These are phyloP conservation scores for Chymomyza procnemis DNA, from an alignment of 2,888 invertebrate species.

Conservation along the genomic window DNA sequence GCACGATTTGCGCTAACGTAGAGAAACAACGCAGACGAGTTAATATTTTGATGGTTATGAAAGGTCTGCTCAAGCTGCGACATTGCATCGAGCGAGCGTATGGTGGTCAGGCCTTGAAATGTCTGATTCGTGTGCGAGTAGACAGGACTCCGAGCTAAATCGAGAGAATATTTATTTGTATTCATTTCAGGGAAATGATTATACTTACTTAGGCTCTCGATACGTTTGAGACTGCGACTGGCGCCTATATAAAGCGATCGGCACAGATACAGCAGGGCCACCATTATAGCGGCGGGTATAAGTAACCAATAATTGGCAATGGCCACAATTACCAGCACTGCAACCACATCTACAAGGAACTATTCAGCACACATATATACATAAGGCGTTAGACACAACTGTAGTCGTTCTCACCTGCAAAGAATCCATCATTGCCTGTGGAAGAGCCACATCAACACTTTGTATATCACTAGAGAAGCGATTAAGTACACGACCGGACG, in stretches of 20 bases:
- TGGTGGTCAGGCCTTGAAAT: constrained; percentile 87
- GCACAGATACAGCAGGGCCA: constrained; percentile 81
- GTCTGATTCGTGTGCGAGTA: constrained; percentile 87
- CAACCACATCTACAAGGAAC: constrained; percentile 74
- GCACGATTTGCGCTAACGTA: constrained; percentile 93
- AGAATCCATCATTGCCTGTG: constrained; percentile 82
- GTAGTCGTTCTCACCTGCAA: constrained; percentile 79
- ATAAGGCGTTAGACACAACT: background rate
- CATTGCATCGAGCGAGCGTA: constrained; percentile 85
- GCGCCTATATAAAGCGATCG: constrained; percentile 80
- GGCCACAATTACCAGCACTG: constrained; percentile 82
- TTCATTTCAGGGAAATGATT: background rate
- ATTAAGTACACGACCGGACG: constrained; percentile 84
- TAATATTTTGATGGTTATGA: constrained; percentile 82
- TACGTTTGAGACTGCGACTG: constrained; percentile 80
- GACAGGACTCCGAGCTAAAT: constrained; percentile 86
- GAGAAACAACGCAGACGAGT: constrained; percentile 86
- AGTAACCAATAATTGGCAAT: constrained; percentile 82
- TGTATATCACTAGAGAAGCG: constrained; percentile 87
- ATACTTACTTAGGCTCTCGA: constrained; percentile 75
- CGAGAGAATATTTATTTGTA: background rate
- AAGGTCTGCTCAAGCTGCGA: constrained; percentile 82
- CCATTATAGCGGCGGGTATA: constrained; percentile 81
- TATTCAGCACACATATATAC: constrained; percentile 25
- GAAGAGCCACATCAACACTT: constrained; percentile 82